Evolutionary conservation across 1,140 invertebrate species (phyloP).

Genomic region (Tenebrio molitor): DNA sequence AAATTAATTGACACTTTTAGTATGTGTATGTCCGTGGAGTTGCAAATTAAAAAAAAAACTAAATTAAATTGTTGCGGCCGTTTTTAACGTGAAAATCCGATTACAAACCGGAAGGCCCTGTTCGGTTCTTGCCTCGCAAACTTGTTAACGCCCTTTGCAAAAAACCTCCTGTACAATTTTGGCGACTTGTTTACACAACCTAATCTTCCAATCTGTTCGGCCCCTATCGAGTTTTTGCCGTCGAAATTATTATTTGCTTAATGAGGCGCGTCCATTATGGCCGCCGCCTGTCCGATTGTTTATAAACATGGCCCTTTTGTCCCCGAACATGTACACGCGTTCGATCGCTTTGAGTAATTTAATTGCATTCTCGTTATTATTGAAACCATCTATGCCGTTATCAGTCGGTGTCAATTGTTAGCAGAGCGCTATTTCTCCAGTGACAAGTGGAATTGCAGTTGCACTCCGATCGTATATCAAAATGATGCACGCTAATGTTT

Average conservation of each 20-base stretch:
- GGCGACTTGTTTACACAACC: slow-evolving; percentile 15
- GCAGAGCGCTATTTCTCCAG: slow-evolving; percentile 20
- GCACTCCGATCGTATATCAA: slow-evolving; percentile 22
- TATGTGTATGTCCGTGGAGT: too few species aligned
- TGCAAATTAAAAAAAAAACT: too few species aligned
- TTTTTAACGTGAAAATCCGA: slow-evolving; percentile 22
- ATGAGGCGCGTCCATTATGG: neutral
- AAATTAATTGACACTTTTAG: too few species aligned
- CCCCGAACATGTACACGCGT: neutral
- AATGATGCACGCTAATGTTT: slow-evolving; percentile 32
- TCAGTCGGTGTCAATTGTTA: slow-evolving; percentile 36
- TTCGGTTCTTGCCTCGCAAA: too few species aligned
- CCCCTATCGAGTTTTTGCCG: slow-evolving; percentile 1
- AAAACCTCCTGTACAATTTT: slow-evolving; percentile 5
- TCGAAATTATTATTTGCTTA: neutral
- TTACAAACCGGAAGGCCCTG: neutral
- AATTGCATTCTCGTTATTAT: slow-evolving; percentile 15
- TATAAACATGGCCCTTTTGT: slow-evolving; percentile 15
- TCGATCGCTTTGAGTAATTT: neutral
- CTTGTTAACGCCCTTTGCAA: slow-evolving; percentile 3
- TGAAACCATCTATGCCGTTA: slow-evolving; percentile 7
- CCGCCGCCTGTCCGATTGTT: slow-evolving; percentile 11
- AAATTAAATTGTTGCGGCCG: too few species aligned
- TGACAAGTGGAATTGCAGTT: slow-evolving; percentile 34
- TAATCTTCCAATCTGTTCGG: slow-evolving; percentile 25